These are phyloP conservation scores for Scomber japonicus DNA, from an alignment of 2,113 vertebrate species.

Conservation along the genomic window DNA sequence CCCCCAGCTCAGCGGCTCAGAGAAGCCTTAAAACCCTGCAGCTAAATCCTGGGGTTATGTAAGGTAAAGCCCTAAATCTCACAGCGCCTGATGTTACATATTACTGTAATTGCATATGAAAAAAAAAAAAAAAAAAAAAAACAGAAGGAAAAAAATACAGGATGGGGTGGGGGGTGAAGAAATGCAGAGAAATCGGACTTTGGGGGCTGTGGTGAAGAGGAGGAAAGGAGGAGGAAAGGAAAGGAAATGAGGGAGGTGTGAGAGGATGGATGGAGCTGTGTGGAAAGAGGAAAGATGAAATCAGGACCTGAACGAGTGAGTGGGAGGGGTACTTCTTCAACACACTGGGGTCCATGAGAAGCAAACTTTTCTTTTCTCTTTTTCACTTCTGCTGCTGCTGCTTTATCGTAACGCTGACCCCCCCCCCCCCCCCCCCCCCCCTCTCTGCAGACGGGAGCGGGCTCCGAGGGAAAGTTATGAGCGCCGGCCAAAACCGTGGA, in stretches of 20 bases:
- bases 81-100: slow-evolving; percentile 87
- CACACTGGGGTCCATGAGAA: slow-evolving; percentile 39
- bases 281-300: slow-evolving; percentile 56
- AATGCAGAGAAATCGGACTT: slow-evolving; percentile 34
- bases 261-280: slow-evolving; percentile 68
- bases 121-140: slow-evolving; percentile 55
- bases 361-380: slow-evolving; percentile 7
- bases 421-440: neutral
- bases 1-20: slow-evolving; percentile 82
- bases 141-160: slow-evolving; percentile 44
- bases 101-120: slow-evolving; percentile 87
- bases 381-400: neutral
- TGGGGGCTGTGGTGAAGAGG: slow-evolving; percentile 29
- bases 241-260: slow-evolving; percentile 74
- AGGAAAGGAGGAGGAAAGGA: slow-evolving; percentile 46
- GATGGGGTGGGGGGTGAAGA: slow-evolving; percentile 50
- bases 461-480: slow-evolving; percentile 26
- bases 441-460: slow-evolving; percentile 10
- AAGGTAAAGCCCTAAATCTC: slow-evolving; percentile 88
- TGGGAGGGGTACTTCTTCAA: slow-evolving; percentile 26
- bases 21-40: slow-evolving; percentile 82
- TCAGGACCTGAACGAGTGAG: slow-evolving; percentile 46
- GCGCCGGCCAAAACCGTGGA: slow-evolving; percentile 37
- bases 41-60: slow-evolving; percentile 86
- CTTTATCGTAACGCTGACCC: neutral